phyloP scores from a whole-genome alignment of 2,113 vertebrate genomes.

The Labeo rohita region DNA sequence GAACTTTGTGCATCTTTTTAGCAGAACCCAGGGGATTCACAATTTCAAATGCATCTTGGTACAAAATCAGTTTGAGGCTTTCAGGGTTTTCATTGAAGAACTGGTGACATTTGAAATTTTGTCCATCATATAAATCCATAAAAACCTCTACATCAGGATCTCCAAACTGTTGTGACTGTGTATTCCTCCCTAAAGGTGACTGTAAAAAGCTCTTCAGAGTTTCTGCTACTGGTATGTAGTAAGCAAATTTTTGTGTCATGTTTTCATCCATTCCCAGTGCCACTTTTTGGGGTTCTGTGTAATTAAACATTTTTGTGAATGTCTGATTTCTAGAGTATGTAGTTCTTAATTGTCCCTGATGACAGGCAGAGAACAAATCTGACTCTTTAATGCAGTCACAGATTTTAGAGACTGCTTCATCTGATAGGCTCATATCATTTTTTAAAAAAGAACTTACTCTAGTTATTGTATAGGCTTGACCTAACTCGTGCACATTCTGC shows the following conservation, averaged over 20 bases:
- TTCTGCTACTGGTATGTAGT: constrained; percentile 48
- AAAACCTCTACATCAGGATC: constrained; percentile 40
- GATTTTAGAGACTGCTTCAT: constrained; percentile 55
- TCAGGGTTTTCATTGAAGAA: constrained; percentile 51
- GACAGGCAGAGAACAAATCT: constrained; percentile 58
- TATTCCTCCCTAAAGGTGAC: constrained; percentile 39
- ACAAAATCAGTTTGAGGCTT: constrained; percentile 54
- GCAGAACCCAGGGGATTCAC: constrained; percentile 34
- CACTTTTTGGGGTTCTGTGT: constrained; percentile 56
- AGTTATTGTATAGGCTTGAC: constrained; percentile 56
- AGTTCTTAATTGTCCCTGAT: constrained; percentile 45
- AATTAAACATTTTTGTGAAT: constrained; percentile 56
- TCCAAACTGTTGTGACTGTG: constrained; percentile 42
- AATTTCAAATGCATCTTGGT: constrained; percentile 47
- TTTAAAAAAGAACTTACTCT: constrained; percentile 55
- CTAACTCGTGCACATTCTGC: constrained; percentile 56
- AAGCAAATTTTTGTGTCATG: constrained; percentile 34
- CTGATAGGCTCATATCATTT: constrained; percentile 55
- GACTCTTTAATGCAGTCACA: constrained; percentile 54
- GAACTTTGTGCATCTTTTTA: constrained; percentile 39
- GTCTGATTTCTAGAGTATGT: constrained; percentile 50
- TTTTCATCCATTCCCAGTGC: constrained; percentile 53
- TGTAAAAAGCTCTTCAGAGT: constrained; percentile 48
- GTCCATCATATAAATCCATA: constrained; percentile 47
- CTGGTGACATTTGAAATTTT: constrained; percentile 42